Evolutionary conservation across 2,113 vertebrate species (phyloP).

Genomic region (Nannobrachium achirus): DNA sequence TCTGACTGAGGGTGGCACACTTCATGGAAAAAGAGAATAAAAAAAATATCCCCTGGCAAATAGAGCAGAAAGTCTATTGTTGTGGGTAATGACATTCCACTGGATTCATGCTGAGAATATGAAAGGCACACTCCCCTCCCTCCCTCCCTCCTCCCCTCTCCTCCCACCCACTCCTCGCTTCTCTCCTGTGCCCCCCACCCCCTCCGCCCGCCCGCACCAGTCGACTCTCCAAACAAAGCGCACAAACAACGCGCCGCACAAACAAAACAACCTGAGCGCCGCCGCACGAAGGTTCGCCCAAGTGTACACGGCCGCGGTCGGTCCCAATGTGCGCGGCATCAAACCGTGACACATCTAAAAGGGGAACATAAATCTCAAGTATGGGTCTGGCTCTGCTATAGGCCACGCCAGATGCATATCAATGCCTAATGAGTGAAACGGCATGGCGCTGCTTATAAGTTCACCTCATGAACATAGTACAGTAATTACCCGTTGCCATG

Average conservation of each 20-base stretch:
- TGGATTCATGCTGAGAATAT: conserved; percentile 62
- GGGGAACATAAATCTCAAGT: neutral
- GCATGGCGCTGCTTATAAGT: neutral
- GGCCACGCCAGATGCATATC: neutral
- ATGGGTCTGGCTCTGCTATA: neutral
- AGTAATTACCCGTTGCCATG: neutral
- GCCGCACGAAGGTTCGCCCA: neutral
- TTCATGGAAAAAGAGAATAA: conserved; percentile 42
- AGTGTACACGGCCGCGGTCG: conserved; percentile 18
- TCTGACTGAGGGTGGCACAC: conserved; percentile 49
- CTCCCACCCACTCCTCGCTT: conserved; percentile 3
- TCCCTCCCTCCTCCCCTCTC: conserved; percentile 8
- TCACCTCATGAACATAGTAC: neutral
- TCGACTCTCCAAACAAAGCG: conserved; percentile 27
- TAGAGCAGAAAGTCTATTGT: conserved; percentile 72
- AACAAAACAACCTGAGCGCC: conserved; percentile 9
- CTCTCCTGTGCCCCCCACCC: neutral
- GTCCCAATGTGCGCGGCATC: neutral
- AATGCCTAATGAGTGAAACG: neutral
- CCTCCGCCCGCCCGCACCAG: neutral
- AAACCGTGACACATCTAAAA: neutral
- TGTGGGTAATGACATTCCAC: conserved; percentile 68
- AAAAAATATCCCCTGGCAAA: conserved; percentile 58
- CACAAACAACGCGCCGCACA: conserved; percentile 2
- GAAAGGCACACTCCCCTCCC: conserved; percentile 43